These are phyloP conservation scores for Drosophila baimaii DNA, from an alignment of 1,140 invertebrate species.

Conservation along the genomic window DNA sequence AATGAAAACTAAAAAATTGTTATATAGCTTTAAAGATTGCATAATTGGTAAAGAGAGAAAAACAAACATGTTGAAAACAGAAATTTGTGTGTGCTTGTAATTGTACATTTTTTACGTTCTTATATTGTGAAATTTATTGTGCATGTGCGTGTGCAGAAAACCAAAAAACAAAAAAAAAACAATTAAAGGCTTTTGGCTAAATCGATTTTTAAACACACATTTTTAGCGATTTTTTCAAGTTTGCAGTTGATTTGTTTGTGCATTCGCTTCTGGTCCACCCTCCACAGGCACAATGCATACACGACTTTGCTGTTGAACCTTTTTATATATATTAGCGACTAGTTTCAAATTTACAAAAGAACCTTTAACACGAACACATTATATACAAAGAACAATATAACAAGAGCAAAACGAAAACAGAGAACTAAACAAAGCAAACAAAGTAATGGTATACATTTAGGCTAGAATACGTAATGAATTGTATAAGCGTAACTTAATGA, in stretches of 20 bases:
- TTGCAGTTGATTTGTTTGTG: slow-evolving; percentile 51
- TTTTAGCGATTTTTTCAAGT: slow-evolving; percentile 58
- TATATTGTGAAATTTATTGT: slow-evolving; percentile 43
- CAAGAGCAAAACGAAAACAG: slow-evolving; percentile 45
- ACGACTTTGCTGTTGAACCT: slow-evolving; percentile 68
- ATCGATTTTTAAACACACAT: slow-evolving; percentile 54
- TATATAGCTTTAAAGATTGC: slow-evolving; percentile 65
- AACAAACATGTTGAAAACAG: slow-evolving; percentile 33
- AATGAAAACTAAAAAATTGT: slow-evolving; percentile 58
- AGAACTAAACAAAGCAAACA: slow-evolving; percentile 37
- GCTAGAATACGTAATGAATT: slow-evolving; percentile 80
- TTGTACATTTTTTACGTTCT: slow-evolving; percentile 64
- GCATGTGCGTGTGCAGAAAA: slow-evolving; percentile 43
- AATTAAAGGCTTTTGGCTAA: slow-evolving; percentile 52
- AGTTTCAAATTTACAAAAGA: slow-evolving; percentile 77
- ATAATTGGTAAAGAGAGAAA: slow-evolving; percentile 35
- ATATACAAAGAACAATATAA: slow-evolving; percentile 37
- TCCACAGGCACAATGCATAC: slow-evolving; percentile 58
- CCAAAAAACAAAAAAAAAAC: slow-evolving; percentile 14
- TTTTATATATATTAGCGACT: slow-evolving; percentile 61
- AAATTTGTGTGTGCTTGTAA: slow-evolving; percentile 74
- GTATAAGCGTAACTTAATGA: slow-evolving; percentile 80
- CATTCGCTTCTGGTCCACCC: slow-evolving; percentile 64
- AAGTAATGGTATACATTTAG: slow-evolving; percentile 77
- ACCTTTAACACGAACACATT: slow-evolving; percentile 31